Conservation (phyloP, 1,140 invertebrate genomes). For the Xylocopa sonorina region DNA sequence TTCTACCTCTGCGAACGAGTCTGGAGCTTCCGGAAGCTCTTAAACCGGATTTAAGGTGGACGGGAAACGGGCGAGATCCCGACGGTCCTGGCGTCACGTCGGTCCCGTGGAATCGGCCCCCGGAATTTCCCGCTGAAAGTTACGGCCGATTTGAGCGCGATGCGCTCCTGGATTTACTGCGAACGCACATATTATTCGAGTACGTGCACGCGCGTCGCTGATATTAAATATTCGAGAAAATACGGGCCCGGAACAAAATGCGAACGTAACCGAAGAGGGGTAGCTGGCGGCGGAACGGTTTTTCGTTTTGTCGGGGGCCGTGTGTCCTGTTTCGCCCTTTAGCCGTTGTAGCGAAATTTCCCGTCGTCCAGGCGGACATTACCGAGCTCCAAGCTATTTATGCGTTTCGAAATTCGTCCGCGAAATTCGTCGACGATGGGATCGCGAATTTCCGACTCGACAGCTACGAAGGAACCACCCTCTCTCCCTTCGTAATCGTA, state of each 20-base stretch:
- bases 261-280: constrained; percentile 19
- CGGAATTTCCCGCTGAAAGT: constrained; percentile 28
- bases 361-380: neutral
- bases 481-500: no score
- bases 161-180: constrained; percentile 51
- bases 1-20: constrained; percentile 26
- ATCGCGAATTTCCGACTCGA: neutral
- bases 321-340: neutral
- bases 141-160: constrained; percentile 35
- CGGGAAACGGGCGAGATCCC: constrained; percentile 16
- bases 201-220: constrained; percentile 39
- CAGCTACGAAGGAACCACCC: neutral
- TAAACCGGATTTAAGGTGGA: constrained; percentile 49
- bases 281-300: neutral
- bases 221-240: constrained; percentile 65
- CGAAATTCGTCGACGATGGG: neutral
- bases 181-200: constrained; percentile 44
- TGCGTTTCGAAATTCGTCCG: neutral
- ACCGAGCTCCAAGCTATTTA: neutral
- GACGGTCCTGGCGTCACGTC: constrained; percentile 15
- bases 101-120: neutral
- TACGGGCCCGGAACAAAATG: constrained; percentile 53
- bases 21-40: constrained; percentile 33
- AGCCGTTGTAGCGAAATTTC: neutral
- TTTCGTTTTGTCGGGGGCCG: neutral